A percentile compares a stretch with the other conserved stretches of the same genome.
These are phyloP conservation scores for Drosophila recens DNA, from an alignment of 2,888 invertebrate genomes.

Conservation along the genomic window DNA sequence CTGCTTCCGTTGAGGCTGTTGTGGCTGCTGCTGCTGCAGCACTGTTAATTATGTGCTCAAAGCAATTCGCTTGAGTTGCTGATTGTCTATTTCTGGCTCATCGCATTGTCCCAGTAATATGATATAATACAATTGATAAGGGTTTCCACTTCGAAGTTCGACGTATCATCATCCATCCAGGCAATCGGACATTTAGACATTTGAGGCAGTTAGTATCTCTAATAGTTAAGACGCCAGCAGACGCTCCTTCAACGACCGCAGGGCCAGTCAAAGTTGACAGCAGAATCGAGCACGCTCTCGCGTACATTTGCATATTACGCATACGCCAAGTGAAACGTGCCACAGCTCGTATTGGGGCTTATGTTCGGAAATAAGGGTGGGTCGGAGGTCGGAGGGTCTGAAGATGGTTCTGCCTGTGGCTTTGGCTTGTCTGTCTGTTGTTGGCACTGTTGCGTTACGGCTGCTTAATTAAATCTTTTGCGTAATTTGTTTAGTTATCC, in stretches of 20 bases:
- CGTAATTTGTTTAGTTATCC: conserved; percentile 78
- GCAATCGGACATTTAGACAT: conserved; percentile 11
- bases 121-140: conserved; percentile 45
- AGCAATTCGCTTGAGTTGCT: conserved; percentile 31
- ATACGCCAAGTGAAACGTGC: conserved; percentile 72
- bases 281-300: conserved; percentile 10
- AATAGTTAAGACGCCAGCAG: conserved; percentile 17
- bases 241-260: not conserved
- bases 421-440: conserved; percentile 29
- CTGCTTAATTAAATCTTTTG: conserved; percentile 79
- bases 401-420: conserved; percentile 10
- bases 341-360: conserved; percentile 21
- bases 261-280: conserved; percentile 26
- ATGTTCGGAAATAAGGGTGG: not conserved
- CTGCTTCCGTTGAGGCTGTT: not conserved
- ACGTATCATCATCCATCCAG: not conserved
- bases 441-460: conserved; percentile 57
- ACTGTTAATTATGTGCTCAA: conserved; percentile 63
- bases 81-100: conserved; percentile 49
- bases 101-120: conserved; percentile 22
- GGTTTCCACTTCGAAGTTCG: conserved; percentile 29
- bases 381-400: not conserved
- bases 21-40: conserved; percentile 16
- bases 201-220: conserved; percentile 20
- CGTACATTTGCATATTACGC: conserved; percentile 77